phyloP scores from a whole-genome alignment of 2,113 vertebrate species.

The Eulemur macaco region DNA sequence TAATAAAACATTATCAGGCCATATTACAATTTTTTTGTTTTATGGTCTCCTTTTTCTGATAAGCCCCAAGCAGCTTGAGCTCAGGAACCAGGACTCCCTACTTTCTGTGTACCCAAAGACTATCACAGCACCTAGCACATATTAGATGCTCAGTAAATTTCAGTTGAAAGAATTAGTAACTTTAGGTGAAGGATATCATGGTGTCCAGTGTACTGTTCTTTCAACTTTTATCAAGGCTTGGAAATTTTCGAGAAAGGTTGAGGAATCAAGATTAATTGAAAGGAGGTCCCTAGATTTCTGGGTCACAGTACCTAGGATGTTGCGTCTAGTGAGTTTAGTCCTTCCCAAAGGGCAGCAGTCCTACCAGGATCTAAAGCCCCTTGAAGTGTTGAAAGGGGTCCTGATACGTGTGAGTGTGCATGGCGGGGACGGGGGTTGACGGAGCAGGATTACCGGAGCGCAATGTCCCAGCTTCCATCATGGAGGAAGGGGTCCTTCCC shows the following conservation, averaged over 20 bases:
- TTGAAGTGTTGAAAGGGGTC: background rate
- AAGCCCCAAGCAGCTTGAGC: background rate
- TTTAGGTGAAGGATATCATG: background rate
- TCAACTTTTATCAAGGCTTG: background rate
- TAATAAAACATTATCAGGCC: background rate
- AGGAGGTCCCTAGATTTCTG: background rate
- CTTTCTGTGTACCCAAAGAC: background rate
- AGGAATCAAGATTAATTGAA: background rate
- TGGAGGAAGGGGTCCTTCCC: background rate
- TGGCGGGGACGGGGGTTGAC: accelerated
- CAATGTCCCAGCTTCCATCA: background rate
- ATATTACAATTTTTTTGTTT: background rate
- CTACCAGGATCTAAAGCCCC: background rate
- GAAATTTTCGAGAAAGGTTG: background rate
- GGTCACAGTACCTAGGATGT: background rate
- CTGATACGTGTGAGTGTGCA: background rate
- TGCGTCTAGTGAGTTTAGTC: background rate
- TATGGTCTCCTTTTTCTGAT: background rate
- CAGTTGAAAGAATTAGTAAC: background rate
- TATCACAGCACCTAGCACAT: background rate
- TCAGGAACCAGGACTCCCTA: background rate
- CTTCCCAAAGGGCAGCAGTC: background rate
- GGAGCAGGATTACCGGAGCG: background rate
- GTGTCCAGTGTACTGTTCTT: background rate
- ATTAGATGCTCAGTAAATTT: background rate